Evolutionary conservation across 2,797 vertebrate genomes (phyloP).

Genomic region (Phoeniculus purpureus): DNA sequence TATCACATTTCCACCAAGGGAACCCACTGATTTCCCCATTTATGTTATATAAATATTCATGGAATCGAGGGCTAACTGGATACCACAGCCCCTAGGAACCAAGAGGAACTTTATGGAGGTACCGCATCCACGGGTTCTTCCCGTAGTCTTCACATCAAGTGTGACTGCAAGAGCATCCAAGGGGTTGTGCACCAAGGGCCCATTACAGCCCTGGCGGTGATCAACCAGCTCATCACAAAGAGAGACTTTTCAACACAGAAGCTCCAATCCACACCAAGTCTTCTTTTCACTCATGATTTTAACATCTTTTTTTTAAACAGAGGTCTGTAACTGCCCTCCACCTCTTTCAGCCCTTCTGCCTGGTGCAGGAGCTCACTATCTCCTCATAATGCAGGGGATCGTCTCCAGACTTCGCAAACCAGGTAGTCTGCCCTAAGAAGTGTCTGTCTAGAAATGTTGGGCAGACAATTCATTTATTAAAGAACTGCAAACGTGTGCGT

Average conservation of each 20-base stretch:
- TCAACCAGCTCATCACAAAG: background rate
- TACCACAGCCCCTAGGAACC: constrained; percentile 16
- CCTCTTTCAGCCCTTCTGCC: background rate
- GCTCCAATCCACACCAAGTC: background rate
- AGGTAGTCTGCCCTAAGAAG: background rate
- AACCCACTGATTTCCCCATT: constrained; percentile 62
- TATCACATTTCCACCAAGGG: constrained; percentile 71
- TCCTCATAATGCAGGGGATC: background rate
- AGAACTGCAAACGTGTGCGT: background rate
- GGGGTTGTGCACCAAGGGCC: background rate
- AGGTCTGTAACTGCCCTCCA: background rate
- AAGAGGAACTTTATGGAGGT: background rate
- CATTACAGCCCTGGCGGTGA: background rate
- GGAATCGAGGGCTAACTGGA: constrained; percentile 41
- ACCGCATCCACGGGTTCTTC: fast-evolving
- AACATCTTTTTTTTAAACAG: background rate
- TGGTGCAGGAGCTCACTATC: background rate
- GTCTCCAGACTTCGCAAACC: background rate
- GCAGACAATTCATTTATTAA: background rate
- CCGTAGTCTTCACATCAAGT: background rate
- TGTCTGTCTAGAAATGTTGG: background rate
- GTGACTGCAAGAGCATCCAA: background rate
- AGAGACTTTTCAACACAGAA: background rate
- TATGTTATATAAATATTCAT: constrained; percentile 70
- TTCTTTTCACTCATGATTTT: background rate